Evolutionary conservation across 2,797 vertebrate genomes (phyloP).

Genomic region (Chiroxiphia lanceolata): DNA sequence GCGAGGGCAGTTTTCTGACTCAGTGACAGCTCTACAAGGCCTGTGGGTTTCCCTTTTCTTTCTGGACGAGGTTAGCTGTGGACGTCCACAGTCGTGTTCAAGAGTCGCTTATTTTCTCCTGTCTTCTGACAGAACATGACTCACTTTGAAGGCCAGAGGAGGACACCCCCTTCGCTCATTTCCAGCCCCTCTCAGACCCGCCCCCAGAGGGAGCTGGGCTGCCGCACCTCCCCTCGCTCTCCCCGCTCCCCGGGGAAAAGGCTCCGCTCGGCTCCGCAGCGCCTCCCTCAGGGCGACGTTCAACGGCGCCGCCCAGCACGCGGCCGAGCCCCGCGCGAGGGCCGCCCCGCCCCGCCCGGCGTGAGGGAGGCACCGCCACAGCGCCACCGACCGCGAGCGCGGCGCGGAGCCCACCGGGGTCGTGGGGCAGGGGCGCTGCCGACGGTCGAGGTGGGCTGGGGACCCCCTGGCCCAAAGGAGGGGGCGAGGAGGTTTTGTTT

Average conservation of each 20-base stretch:
- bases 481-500: too few relatives aligned
- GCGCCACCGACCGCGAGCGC: not conserved
- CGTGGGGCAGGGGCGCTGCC: not conserved
- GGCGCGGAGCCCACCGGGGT: not conserved
- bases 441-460: not conserved
- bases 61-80: not conserved
- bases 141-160: rapidly evolving
- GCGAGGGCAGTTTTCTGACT: not conserved
- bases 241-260: not conserved
- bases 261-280: rapidly evolving
- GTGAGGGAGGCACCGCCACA: not conserved
- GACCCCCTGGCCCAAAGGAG: not conserved
- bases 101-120: not conserved
- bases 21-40: not conserved
- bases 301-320: not conserved
- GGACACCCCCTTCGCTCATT: too few relatives aligned
- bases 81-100: not conserved
- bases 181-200: not conserved
- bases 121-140: rapidly evolving
- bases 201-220: too few relatives aligned
- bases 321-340: not conserved
- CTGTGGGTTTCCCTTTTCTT: too few relatives aligned
- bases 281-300: not conserved
- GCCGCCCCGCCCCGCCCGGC: not conserved
- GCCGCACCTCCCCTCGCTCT: not conserved